Evolutionary conservation across 2,113 vertebrate genomes (phyloP).

Genomic region (Ochotona curzoniae): DNA sequence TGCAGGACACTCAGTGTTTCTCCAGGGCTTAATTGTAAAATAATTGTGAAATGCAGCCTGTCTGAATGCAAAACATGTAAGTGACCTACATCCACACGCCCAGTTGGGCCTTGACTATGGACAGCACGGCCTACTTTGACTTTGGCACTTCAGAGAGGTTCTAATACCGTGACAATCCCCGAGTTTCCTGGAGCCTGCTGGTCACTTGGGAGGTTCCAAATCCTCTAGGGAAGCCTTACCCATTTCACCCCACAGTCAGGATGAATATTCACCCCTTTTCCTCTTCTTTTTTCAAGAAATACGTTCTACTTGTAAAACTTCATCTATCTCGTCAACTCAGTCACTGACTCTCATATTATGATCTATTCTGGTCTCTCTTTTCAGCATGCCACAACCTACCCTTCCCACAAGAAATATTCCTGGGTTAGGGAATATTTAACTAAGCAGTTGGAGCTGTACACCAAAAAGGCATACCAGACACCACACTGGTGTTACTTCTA

Average conservation of each 20-base stretch:
- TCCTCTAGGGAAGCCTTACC: not conserved
- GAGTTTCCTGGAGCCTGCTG: constrained; percentile 21
- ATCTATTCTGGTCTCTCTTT: not conserved
- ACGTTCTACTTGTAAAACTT: not conserved
- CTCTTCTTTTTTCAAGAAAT: not conserved
- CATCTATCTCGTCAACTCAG: not conserved
- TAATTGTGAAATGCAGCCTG: not conserved
- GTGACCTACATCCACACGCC: constrained; percentile 65
- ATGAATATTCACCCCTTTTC: not conserved
- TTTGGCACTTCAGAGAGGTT: constrained; percentile 57
- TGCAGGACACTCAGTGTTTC: not conserved
- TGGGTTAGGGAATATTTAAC: not conserved
- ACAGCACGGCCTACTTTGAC: constrained; percentile 47
- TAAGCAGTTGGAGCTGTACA: not conserved
- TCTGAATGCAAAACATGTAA: constrained; percentile 66
- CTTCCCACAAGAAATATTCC: not conserved
- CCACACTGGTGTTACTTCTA: not conserved
- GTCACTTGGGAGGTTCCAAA: constrained; percentile 7
- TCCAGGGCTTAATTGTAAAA: constrained; percentile 22
- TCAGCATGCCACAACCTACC: not conserved
- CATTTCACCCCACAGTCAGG: constrained; percentile 12
- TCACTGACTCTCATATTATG: not conserved
- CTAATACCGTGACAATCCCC: not conserved
- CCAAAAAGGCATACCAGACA: not conserved
- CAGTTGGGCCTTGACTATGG: constrained; percentile 3